phyloP scores from a whole-genome alignment of 2,113 vertebrate genomes.

The Pterocles burchelli region DNA sequence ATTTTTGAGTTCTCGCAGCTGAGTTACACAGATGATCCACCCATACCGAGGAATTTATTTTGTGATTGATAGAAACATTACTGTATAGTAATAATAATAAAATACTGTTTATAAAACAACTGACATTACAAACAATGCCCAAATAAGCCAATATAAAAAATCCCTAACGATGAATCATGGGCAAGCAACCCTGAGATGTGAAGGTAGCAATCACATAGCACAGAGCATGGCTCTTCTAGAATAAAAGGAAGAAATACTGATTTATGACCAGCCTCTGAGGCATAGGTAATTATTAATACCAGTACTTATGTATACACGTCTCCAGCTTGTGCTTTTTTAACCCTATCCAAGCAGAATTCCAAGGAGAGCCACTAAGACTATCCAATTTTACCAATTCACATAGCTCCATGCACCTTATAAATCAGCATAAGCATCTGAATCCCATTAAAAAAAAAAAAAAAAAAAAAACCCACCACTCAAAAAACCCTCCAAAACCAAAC shows the following conservation, averaged over 20 bases:
- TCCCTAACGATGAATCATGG: background rate
- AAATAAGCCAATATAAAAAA: constrained; percentile 14
- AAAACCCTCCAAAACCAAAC: background rate
- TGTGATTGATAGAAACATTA: constrained; percentile 20
- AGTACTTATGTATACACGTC: background rate
- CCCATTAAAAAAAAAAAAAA: background rate
- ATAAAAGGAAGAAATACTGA: background rate
- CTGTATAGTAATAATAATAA: background rate
- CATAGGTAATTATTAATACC: constrained; percentile 7
- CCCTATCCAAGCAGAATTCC: background rate
- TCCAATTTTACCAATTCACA: background rate
- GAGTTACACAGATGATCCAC: background rate
- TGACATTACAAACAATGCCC: background rate
- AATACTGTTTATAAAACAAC: constrained; percentile 24
- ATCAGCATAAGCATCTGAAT: background rate
- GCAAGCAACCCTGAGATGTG: background rate
- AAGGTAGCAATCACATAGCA: background rate
- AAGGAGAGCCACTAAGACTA: background rate
- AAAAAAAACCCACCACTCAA: background rate
- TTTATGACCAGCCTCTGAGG: background rate
- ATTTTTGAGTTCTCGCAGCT: background rate
- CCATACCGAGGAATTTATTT: background rate
- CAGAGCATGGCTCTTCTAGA: background rate
- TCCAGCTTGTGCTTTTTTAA: background rate
- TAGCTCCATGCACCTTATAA: background rate